Evolutionary conservation across 1,140 invertebrate species (phyloP).

Genomic region (Calosoma granatense): DNA sequence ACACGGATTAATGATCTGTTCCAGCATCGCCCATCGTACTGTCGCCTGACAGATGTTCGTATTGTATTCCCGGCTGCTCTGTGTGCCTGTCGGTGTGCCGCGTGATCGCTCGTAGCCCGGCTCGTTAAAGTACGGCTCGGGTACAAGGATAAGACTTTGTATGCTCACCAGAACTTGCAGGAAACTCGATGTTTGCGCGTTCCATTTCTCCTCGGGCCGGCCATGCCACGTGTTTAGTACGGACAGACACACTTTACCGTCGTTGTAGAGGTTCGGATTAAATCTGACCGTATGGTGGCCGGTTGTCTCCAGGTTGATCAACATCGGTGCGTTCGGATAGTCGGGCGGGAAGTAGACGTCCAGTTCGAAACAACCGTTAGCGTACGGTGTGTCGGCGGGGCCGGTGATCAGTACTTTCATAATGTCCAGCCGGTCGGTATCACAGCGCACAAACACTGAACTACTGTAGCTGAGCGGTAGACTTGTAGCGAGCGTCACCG

Average conservation of each 20-base stretch:
- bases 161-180: conserved; percentile 94
- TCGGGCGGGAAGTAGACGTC: conserved; percentile 87
- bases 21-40: conserved; percentile 92
- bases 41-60: conserved; percentile 92
- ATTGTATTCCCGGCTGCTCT: conserved; percentile 87
- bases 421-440: conserved; percentile 84
- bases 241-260: conserved; percentile 93
- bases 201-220: conserved; percentile 97
- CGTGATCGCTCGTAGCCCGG: conserved; percentile 90
- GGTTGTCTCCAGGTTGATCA: conserved; percentile 90
- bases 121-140: conserved; percentile 97
- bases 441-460: conserved; percentile 92
- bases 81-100: conserved; percentile 77
- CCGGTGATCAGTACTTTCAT: conserved; percentile 95
- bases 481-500: conserved; percentile 88
- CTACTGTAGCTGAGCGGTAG: conserved; percentile 89
- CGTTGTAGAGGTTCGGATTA: conserved; percentile 96
- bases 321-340: conserved; percentile 71
- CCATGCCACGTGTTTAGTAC: conserved; percentile 97
- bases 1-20: conserved; percentile 82
- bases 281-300: conserved; percentile 88
- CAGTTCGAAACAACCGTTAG: conserved; percentile 81
- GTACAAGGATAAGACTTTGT: conserved; percentile 89
- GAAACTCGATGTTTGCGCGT: conserved; percentile 92
- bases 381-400: conserved; percentile 80